phyloP scores from a whole-genome alignment of 1,140 invertebrate genomes.

The Sarcophaga peregrina region DNA sequence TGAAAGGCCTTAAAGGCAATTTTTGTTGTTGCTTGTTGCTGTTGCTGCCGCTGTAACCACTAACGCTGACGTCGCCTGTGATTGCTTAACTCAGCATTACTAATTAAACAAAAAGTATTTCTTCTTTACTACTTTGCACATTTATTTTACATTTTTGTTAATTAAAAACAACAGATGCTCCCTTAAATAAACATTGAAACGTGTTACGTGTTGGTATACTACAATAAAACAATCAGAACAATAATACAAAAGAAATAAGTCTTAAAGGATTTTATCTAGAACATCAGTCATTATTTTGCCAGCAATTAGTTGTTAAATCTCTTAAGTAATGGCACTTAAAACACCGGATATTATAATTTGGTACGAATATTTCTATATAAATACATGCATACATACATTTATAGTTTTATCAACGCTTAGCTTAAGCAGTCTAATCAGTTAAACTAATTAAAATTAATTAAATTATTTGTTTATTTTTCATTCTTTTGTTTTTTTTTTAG shows the following conservation, averaged over 20 bases:
- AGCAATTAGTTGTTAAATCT: background rate
- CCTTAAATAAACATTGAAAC: background rate
- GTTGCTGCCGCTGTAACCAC: background rate
- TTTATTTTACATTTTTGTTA: background rate
- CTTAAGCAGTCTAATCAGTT: background rate
- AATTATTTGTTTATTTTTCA: conserved; percentile 1
- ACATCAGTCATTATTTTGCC: background rate
- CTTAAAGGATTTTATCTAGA: conserved; percentile 4
- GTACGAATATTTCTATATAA: conserved; percentile 44
- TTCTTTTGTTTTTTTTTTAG: conserved; percentile 45
- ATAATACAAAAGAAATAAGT: background rate
- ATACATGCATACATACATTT: no score
- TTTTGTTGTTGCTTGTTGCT: background rate
- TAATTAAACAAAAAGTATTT: conserved; percentile 31
- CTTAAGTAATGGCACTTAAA: conserved; percentile 50
- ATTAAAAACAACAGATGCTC: background rate
- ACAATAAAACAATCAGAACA: no score
- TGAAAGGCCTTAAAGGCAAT: conserved; percentile 16
- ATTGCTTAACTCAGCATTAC: conserved; percentile 27
- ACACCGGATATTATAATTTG: conserved; percentile 61
- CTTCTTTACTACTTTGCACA: background rate
- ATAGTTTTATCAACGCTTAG: background rate
- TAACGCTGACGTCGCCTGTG: background rate
- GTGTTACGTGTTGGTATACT: background rate
- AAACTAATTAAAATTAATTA: background rate